A percentile compares a stretch with the other conserved stretches of the same genome.
These are phyloP conservation scores for Nycticryphes semicollaris DNA, from an alignment of 2,113 vertebrate genomes.

Conservation along the genomic window DNA sequence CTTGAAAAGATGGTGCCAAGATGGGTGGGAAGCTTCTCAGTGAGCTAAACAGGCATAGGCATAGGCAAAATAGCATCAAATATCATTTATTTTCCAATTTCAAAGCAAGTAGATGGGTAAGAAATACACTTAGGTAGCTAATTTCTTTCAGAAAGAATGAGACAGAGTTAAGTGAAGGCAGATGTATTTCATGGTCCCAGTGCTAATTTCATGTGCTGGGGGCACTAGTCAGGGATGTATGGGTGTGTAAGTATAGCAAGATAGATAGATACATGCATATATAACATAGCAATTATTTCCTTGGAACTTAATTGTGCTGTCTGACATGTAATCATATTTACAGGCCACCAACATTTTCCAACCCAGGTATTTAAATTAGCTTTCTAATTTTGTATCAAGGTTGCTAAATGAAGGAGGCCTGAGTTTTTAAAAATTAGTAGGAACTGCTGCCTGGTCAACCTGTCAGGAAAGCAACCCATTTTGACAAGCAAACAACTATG, in stretches of 20 bases:
- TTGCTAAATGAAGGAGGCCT: neutral
- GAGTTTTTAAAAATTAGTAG: neutral
- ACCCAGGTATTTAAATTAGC: neutral
- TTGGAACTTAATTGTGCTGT: neutral
- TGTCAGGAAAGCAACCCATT: neutral
- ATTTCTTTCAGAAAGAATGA: neutral
- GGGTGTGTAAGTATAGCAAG: neutral
- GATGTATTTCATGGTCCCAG: neutral
- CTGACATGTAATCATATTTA: neutral
- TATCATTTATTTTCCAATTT: neutral
- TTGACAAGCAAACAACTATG: neutral
- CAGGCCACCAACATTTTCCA: neutral
- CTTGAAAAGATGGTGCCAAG: constrained; percentile 1
- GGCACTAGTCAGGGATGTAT: neutral
- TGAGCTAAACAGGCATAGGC: neutral
- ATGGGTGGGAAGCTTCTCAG: neutral
- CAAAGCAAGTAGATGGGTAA: neutral
- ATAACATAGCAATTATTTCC: neutral
- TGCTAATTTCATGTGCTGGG: neutral
- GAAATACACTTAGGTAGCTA: neutral
- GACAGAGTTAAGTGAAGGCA: neutral
- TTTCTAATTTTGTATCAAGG: constrained; percentile 24
- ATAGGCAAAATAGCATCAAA: neutral
- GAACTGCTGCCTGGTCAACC: neutral
- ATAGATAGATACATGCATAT: neutral